Conservation (phyloP, 2,113 vertebrate species). For the western clawed frog (Xenopus tropicalis) region UCB_Xtro_10.0 CM004445.2:95525001-95525500, state of each 20-base stretch:
- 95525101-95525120: too few relatives aligned
- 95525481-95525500: too few relatives aligned
- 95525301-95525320: slow-evolving; percentile 81
- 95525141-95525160: too few relatives aligned
- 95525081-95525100: background rate
- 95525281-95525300: slow-evolving; percentile 56
- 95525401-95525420: slow-evolving; percentile 44
- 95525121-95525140: too few relatives aligned
- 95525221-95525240: slow-evolving; percentile 86
- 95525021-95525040: too few relatives aligned
- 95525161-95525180: too few relatives aligned
- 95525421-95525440: too few relatives aligned
- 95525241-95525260: slow-evolving; percentile 72
- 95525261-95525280: slow-evolving; percentile 82
- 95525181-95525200: too few relatives aligned
- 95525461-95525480: too few relatives aligned
- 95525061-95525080: slow-evolving; percentile 38
- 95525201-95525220: slow-evolving; percentile 64
- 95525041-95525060: background rate
- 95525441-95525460: too few relatives aligned
- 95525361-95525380: slow-evolving; percentile 58
- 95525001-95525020: too few relatives aligned
- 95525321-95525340: slow-evolving; percentile 77
- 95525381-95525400: slow-evolving; percentile 74
- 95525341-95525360: slow-evolving; percentile 80